Evolutionary conservation across 2,888 invertebrate species (phyloP).

Genomic region (Mesorhabditis spiculigera): DNA sequence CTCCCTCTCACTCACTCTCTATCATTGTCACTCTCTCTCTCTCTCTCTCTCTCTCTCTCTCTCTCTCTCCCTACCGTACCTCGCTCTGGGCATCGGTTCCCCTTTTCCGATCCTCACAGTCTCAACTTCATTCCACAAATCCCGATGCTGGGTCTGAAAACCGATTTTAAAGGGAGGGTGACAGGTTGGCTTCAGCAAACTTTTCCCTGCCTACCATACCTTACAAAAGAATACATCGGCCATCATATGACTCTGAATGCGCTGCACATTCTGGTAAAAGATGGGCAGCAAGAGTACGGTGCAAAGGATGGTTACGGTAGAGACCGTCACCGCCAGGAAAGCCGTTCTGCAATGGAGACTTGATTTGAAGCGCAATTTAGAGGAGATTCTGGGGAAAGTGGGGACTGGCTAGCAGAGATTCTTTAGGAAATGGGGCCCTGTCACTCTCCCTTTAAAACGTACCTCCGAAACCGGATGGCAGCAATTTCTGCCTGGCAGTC

Average conservation of each 20-base stretch:
- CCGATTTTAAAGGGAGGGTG: neutral
- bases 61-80: neutral
- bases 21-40: too few species aligned
- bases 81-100: conserved; percentile 16
- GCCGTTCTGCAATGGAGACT: conserved; percentile 27
- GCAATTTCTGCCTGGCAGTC: too few species aligned
- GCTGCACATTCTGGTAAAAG: conserved; percentile 55
- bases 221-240: conserved; percentile 53
- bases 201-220: conserved; percentile 21
- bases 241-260: conserved; percentile 46
- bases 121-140: conserved; percentile 53
- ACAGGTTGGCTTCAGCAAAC: neutral
- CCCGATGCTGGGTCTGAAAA: conserved; percentile 50
- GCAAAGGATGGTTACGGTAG: conserved; percentile 53
- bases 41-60: too few species aligned
- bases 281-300: conserved; percentile 54
- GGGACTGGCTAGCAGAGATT: too few species aligned
- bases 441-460: too few species aligned
- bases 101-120: conserved; percentile 48
- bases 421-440: too few species aligned
- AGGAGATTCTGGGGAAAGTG: too few species aligned
- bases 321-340: conserved; percentile 53
- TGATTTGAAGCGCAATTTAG: too few species aligned
- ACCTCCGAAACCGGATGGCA: too few species aligned
- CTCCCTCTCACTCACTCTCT: too few species aligned